A percentile compares a stretch with the other conserved stretches of the same genome.
Evolutionary conservation across 2,797 vertebrate species (phyloP).

Genomic region (Periparus ater): DNA sequence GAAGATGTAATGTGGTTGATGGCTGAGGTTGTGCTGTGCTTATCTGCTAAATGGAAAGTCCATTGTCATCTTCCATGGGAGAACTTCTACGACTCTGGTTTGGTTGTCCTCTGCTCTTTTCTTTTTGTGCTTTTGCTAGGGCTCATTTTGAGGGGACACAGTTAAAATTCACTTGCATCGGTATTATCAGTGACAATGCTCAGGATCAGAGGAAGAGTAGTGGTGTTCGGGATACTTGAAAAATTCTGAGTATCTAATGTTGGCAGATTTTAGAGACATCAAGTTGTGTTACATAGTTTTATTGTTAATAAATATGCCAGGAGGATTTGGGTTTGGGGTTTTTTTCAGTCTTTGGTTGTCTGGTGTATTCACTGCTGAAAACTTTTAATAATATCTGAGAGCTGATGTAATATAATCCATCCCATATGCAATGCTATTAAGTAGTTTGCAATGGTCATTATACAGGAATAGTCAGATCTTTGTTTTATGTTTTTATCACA

Average conservation of each 20-base stretch:
- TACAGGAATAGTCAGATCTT: background rate
- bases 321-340: accelerated
- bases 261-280: background rate
- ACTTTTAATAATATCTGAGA: background rate
- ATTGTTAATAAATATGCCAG: background rate
- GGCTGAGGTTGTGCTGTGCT: background rate
- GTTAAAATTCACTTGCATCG: background rate
- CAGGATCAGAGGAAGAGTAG: background rate
- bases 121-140: background rate
- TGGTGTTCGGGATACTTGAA: background rate
- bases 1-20: background rate
- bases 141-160: background rate
- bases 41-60: background rate
- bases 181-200: background rate
- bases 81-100: background rate
- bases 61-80: background rate
- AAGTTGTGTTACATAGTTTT: background rate
- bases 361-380: background rate
- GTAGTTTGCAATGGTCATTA: background rate
- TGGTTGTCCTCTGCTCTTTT: background rate
- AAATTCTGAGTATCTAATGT: background rate
- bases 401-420: background rate
- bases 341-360: background rate
- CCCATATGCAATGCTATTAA: background rate
- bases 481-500: background rate